A percentile compares a stretch with the other conserved stretches of the same genome.
Conservation (phyloP, 2,888 invertebrate genomes). For the Lordiphosa andalusiaca region DNA sequence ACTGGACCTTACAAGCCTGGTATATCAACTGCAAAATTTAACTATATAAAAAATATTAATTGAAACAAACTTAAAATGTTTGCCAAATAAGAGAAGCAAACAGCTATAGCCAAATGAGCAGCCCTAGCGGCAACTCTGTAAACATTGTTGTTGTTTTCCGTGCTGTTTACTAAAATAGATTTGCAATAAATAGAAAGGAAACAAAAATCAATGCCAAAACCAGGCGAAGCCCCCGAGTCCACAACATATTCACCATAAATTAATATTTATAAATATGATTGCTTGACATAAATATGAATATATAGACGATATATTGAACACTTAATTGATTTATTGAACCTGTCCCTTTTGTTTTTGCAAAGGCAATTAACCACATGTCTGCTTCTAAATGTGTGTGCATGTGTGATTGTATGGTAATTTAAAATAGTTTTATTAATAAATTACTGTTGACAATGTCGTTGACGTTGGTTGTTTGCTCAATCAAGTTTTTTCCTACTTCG, state of each 20-base stretch:
- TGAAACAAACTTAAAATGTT: no score
- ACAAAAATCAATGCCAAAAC: slow-evolving; percentile 33
- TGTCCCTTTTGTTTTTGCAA: slow-evolving; percentile 36
- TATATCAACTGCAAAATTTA: no score
- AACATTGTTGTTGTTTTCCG: slow-evolving; percentile 23
- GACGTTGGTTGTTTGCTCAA: slow-evolving; percentile 14
- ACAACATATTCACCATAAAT: slow-evolving; percentile 22
- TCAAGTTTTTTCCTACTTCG: slow-evolving; percentile 11
- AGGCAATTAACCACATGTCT: slow-evolving; percentile 28
- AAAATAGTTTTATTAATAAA: slow-evolving; percentile 34
- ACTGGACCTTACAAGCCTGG: no score
- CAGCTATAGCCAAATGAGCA: slow-evolving; percentile 7
- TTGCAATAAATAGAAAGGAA: slow-evolving; percentile 40
- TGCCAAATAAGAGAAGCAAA: not conserved
- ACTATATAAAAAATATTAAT: no score
- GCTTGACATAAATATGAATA: slow-evolving; percentile 11
- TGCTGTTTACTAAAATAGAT: slow-evolving; percentile 39
- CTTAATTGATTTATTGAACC: slow-evolving; percentile 59
- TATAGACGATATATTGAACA: slow-evolving; percentile 30
- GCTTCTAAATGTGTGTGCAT: slow-evolving; percentile 11
- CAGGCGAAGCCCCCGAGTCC: slow-evolving; percentile 26
- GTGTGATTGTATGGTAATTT: slow-evolving; percentile 28
- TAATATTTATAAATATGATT: slow-evolving; percentile 13
- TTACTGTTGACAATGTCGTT: slow-evolving; percentile 25
- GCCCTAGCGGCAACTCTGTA: slow-evolving; percentile 21